These are phyloP conservation scores for Plecturocebus donacophilus DNA, from an alignment of 2,113 vertebrate species.

Conservation along the genomic window DNA sequence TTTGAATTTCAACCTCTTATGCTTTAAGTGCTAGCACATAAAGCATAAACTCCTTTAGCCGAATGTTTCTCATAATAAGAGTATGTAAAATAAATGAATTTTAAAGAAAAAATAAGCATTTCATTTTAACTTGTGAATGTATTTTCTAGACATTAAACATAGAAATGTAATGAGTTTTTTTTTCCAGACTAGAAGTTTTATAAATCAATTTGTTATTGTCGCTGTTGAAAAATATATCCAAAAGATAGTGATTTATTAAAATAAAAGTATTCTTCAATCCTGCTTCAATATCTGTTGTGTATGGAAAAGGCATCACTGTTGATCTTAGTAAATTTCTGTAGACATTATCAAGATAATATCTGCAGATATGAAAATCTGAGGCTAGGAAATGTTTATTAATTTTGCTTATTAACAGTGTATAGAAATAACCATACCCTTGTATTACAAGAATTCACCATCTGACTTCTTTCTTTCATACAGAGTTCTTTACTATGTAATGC, in stretches of 20 bases:
- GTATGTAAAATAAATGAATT: background rate
- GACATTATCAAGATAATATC: background rate
- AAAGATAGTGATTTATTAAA: background rate
- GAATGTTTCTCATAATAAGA: background rate
- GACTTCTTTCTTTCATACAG: slow-evolving; percentile 34
- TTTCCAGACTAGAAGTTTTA: background rate
- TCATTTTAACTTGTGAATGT: background rate
- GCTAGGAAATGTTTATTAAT: background rate
- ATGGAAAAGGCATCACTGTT: background rate
- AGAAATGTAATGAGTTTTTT: background rate
- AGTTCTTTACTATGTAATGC: slow-evolving; percentile 49
- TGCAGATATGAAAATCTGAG: background rate
- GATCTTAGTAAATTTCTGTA: background rate
- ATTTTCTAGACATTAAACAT: background rate
- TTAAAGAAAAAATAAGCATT: background rate
- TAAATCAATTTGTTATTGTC: background rate
- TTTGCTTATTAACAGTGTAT: slow-evolving; percentile 56
- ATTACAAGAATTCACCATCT: slow-evolving; percentile 41
- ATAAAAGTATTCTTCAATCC: background rate
- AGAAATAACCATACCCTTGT: slow-evolving; percentile 59
- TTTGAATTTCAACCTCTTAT: background rate
- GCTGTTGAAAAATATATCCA: background rate
- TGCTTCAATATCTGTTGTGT: background rate
- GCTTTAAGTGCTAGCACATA: background rate
- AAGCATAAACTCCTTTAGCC: background rate